phyloP scores from a whole-genome alignment of 2,113 vertebrate species.

The Melanocharis versteri region DNA sequence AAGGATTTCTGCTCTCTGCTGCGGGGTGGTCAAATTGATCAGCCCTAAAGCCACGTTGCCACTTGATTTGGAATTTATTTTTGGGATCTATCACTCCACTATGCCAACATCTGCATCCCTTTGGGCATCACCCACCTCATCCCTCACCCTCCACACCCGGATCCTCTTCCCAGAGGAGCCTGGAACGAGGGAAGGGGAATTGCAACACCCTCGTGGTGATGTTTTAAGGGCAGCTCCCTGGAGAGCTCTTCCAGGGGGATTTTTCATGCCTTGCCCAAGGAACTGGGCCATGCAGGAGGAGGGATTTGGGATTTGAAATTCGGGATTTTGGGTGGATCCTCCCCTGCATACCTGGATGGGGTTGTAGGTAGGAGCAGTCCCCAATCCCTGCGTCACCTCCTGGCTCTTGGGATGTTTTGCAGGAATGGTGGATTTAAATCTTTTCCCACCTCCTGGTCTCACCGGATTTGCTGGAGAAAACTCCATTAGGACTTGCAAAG shows the following conservation, averaged over 20 bases:
- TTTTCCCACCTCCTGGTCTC: background rate
- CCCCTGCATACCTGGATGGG: background rate
- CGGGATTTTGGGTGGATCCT: background rate
- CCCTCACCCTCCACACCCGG: rapidly evolving
- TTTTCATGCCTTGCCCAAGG: background rate
- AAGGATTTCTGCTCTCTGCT: background rate
- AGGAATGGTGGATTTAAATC: background rate
- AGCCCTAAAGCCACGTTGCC: background rate
- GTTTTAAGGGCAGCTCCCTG: background rate
- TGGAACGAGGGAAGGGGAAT: background rate
- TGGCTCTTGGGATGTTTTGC: background rate
- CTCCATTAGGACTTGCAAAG: background rate
- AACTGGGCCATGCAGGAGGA: rapidly evolving
- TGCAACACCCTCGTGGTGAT: rapidly evolving
- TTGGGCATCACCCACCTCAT: background rate
- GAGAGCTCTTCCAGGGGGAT: background rate
- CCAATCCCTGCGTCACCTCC: rapidly evolving
- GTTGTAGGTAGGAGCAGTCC: background rate
- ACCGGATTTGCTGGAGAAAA: background rate
- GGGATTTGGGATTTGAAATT: background rate
- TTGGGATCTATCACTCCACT: background rate
- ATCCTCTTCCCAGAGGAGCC: background rate
- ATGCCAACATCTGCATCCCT: background rate
- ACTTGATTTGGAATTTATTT: background rate
- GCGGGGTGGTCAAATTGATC: background rate